A percentile compares a stretch with the other conserved stretches of the same genome.
phyloP scores from a whole-genome alignment of 2,113 vertebrate species.

The Riparia riparia region DNA sequence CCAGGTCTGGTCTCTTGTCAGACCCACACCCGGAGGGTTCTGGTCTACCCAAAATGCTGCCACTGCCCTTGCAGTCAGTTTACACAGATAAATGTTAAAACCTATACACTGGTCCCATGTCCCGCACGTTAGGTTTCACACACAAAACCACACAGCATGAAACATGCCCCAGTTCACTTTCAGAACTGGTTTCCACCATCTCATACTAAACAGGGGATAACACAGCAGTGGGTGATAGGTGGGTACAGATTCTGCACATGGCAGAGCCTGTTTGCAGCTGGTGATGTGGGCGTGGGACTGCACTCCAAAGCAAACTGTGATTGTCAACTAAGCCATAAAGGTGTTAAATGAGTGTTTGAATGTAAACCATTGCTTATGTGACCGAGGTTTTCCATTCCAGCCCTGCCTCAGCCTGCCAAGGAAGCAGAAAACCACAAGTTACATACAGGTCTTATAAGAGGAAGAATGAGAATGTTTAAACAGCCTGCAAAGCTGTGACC shows the following conservation, averaged over 20 bases:
- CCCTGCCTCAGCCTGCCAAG: not conserved
- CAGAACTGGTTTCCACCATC: rapidly evolving
- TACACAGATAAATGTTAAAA: not conserved
- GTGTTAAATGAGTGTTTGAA: rapidly evolving
- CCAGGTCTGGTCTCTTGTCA: no score
- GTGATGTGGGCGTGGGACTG: rapidly evolving
- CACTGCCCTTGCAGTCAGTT: rapidly evolving
- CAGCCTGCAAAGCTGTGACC: not conserved
- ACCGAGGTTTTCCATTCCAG: not conserved
- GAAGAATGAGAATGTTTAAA: not conserved
- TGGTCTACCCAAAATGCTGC: not conserved
- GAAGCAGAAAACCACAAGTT: not conserved
- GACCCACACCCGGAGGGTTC: rapidly evolving
- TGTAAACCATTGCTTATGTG: rapidly evolving
- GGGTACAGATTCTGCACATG: rapidly evolving
- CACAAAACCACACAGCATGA: not conserved
- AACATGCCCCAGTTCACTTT: rapidly evolving
- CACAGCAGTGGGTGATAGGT: rapidly evolving
- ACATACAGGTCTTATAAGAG: not conserved
- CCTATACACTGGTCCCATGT: rapidly evolving
- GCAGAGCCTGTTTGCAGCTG: not conserved
- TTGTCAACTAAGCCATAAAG: rapidly evolving
- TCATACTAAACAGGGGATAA: no score
- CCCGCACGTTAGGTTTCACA: rapidly evolving
- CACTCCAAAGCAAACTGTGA: rapidly evolving